Evolutionary conservation across 2,888 invertebrate genomes (phyloP), one percentile per base, ranked within the genome.

Genomic region (Linnaemya vulpina): DNA sequence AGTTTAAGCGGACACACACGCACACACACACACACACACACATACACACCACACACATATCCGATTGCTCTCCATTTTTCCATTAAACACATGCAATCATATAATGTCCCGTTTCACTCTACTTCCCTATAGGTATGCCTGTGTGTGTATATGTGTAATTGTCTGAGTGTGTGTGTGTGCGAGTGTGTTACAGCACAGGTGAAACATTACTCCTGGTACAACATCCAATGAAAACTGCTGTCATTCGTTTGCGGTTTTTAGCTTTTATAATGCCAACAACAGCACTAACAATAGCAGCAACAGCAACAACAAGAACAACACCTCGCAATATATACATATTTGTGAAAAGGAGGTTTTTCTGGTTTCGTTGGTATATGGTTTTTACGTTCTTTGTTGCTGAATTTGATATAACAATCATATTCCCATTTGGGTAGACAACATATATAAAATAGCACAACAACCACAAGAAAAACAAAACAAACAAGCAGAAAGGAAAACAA

Each of bases 191-290:
- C 58, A 20, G 55, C 17, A 51, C 62, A 77, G 77, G 77, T 81
- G 76, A 81, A 84, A 55, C 62, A 81, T 63, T 81, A 49, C 68
- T 84, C 62, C 67, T n/a, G 51, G 20, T 67, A 62, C 49, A 46
- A 62, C 49, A 46, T 78, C 65, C 77, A 85, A 74, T 82, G 84
- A 85, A 85, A 75, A 71, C 78, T 81, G 71, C 82, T 85, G 85
- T 85, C 78, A 85, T 58, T 79, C 71, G 70, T 75, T 71, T 82
- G 85, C 51, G 85, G 85, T 82, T 82, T 78, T 65, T 75, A 79
- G 82, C 70, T 82, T 83, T 71, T 71, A 82, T 60, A 78, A 78
- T 82, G 55, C 46, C 70, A 68, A 58, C 51, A 49, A 49, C 46
- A 65, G 38, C 20, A 15, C 7, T 13, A 40, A 10, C 17, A 65